Base-by-base conservation (phyloP, 2,113 vertebrate species). In the Trochalopteron elliotii region DNA sequence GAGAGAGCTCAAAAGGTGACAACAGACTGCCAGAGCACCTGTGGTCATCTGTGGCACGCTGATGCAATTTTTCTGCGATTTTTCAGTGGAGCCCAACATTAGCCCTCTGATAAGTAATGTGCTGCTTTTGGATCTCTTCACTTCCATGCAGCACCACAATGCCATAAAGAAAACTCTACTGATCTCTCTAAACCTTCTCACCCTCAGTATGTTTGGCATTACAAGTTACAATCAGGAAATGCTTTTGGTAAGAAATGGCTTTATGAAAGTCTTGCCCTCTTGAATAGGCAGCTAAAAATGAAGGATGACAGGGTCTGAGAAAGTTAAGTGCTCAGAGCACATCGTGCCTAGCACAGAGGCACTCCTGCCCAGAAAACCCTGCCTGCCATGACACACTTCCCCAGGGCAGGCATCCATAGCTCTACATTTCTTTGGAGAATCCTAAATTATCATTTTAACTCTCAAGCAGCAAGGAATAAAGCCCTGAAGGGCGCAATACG, bases 1-100 rank as follows among this genome's bases (percentile, higher is more conserved):
- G 88, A 96, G 59, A 79, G 83, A 87, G 42, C 83, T 89, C 74
- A 55, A 84, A 89, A 92, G 70, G 67, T 85, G 81, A 87, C 74
- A 84, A 45, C 45, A 87, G 79, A 76, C 67, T 85, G 87, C 31
- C 42, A 61, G 50, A 87, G 70, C 1, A 11, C 83, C 71, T 57
- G 57, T 21, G 71, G 84, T 90, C 92, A 90, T 77, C 90, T 40
- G n/a, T 27, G 59, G 40, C 30, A 85, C 0, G 10, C 74, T 85
- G 70, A 81, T 56, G 47, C 7, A 71, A 44, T 71, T 60, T 40
- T 74, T 71, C 30, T 56, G 39, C 9, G 68, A 20, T 70, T 59
- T 50, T 78, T 76, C 50, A 83, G 65, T 2, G 1, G 11, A 47
- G n/a, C 13, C 23, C 83, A 39, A 8, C 30, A 8, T 50, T 87